These are phyloP conservation scores for Ctenodactylus gundi DNA, from an alignment of 2,113 vertebrate species.

Conservation along the genomic window DNA sequence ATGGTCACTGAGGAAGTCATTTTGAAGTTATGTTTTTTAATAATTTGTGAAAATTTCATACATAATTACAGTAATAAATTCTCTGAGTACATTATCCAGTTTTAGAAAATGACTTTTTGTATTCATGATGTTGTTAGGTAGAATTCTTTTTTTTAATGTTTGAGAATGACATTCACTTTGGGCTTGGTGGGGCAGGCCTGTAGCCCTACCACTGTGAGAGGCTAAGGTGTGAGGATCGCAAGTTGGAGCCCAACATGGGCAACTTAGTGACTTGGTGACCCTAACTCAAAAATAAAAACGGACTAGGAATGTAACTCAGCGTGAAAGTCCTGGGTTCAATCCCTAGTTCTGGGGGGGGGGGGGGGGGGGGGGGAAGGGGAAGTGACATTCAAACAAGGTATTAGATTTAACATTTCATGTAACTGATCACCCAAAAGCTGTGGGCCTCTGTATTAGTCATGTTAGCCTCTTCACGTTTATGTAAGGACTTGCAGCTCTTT, in stretches of 20 bases:
- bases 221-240: too few relatives aligned
- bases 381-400: neutral
- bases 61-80: neutral
- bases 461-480: neutral
- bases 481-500: slow-evolving; percentile 3
- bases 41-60: neutral
- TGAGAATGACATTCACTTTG: slow-evolving; percentile 5
- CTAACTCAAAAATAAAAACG: too few relatives aligned
- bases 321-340: too few relatives aligned
- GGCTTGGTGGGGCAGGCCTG: too few relatives aligned
- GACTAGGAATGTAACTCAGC: too few relatives aligned
- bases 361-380: too few relatives aligned
- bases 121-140: neutral
- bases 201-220: too few relatives aligned
- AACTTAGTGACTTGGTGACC: too few relatives aligned
- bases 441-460: neutral
- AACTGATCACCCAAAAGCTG: neutral
- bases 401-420: neutral
- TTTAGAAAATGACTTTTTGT: neutral
- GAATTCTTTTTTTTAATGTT: slow-evolving; percentile 10
- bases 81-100: neutral
- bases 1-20: neutral
- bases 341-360: too few relatives aligned
- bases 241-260: too few relatives aligned
- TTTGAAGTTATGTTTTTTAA: slow-evolving; percentile 12